These are phyloP conservation scores for Leptinotarsa texana DNA, from an alignment of 1,140 invertebrate genomes.

Conservation along the genomic window DNA sequence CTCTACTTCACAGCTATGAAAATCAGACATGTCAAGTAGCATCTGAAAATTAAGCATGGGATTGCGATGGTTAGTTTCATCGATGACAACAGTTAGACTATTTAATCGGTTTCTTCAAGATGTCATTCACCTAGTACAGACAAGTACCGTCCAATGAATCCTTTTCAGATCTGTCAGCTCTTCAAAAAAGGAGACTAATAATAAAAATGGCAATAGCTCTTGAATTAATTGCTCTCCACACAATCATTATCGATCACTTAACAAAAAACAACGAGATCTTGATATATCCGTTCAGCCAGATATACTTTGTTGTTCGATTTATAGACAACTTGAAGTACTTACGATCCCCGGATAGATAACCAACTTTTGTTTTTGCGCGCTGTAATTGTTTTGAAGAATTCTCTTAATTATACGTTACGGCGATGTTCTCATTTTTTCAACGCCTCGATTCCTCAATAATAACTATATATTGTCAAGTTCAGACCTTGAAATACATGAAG, in stretches of 20 bases:
- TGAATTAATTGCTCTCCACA: slow-evolving; percentile 5
- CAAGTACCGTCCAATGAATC: neutral
- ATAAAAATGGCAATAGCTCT: neutral
- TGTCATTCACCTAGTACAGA: too few relatives aligned
- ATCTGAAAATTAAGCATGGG: too few relatives aligned
- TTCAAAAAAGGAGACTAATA: neutral
- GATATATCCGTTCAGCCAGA: slow-evolving; percentile 2
- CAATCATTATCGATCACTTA: neutral
- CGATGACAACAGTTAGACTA: too few relatives aligned
- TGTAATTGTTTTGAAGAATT: neutral
- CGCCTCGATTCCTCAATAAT: too few relatives aligned
- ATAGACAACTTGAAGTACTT: neutral
- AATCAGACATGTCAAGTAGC: too few relatives aligned
- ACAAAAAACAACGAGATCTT: neutral
- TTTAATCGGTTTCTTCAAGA: too few relatives aligned
- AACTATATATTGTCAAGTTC: too few relatives aligned
- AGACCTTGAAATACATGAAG: too few relatives aligned
- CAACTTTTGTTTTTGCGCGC: neutral
- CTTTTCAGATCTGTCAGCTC: neutral
- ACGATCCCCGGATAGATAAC: neutral
- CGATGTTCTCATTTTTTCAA: too few relatives aligned
- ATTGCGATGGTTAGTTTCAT: too few relatives aligned
- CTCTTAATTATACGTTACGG: neutral
- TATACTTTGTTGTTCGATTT: neutral
- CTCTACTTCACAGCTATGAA: too few relatives aligned